Percentiles rank a stretch among this genome's conserved stretches.
Evolutionary conservation across 2,797 vertebrate genomes (phyloP).

Genomic region (Alauda arvensis): DNA sequence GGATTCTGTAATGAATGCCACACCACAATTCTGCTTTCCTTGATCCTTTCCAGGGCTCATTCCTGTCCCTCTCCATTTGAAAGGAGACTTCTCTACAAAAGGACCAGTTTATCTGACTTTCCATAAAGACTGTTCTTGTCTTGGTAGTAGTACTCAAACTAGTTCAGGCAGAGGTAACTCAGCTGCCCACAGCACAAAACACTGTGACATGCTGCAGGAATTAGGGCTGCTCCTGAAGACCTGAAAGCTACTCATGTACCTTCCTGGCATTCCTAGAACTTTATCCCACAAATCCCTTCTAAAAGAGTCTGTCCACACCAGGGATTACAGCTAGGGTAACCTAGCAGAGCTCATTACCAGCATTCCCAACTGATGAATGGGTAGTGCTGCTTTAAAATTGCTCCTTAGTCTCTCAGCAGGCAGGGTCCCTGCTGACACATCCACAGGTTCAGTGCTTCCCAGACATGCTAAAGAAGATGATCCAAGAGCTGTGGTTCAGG

Average conservation of each 20-base stretch:
- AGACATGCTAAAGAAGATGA: neutral
- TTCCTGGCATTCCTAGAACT: neutral
- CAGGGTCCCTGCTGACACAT: neutral
- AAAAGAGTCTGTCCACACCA: neutral
- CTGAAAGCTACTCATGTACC: fast-evolving
- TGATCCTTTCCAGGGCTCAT: neutral
- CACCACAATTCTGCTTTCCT: neutral
- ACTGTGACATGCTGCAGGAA: neutral
- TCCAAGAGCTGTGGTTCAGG: neutral
- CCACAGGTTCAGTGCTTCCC: neutral
- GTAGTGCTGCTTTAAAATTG: neutral
- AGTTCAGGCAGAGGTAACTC: neutral
- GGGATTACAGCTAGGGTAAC: neutral
- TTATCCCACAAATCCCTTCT: neutral
- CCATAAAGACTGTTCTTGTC: neutral
- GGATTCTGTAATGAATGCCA: neutral
- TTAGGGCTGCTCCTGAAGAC: neutral
- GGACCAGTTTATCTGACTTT: neutral
- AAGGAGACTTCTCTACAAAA: neutral
- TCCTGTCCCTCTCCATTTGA: neutral
- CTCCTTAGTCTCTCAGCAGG: neutral
- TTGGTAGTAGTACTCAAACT: neutral
- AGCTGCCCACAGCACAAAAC: neutral
- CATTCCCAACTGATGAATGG: neutral
- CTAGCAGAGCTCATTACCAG: neutral